A percentile compares a stretch with the other conserved stretches of the same genome.
These are phyloP conservation scores for Myotis davidii DNA, from an alignment of 2,113 vertebrate genomes.

Conservation along the genomic window DNA sequence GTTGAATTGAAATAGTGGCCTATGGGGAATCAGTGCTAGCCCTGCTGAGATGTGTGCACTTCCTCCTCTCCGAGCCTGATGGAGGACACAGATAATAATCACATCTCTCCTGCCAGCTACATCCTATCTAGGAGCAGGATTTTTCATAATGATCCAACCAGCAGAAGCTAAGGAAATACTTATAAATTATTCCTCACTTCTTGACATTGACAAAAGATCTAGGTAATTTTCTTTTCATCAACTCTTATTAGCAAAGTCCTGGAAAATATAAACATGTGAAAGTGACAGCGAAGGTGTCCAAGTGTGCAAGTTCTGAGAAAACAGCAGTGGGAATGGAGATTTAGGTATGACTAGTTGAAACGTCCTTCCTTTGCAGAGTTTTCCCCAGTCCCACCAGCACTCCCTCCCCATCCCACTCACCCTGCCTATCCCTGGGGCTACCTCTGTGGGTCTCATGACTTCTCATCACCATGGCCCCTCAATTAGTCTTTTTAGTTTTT, in stretches of 20 bases:
- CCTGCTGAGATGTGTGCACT: constrained; percentile 6
- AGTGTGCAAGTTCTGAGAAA: not conserved
- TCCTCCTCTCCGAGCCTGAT: not conserved
- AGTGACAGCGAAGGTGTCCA: not conserved
- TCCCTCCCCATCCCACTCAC: no score
- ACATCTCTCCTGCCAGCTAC: constrained; percentile 53
- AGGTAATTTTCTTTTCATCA: constrained; percentile 5
- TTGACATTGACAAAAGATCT: constrained; percentile 24
- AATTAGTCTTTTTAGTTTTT: not conserved
- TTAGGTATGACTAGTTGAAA: not conserved
- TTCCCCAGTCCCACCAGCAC: not conserved
- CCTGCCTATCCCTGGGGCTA: accelerated
- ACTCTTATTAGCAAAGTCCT: not conserved
- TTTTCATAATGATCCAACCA: constrained; percentile 61
- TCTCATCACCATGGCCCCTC: not conserved
- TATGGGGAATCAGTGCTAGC: constrained; percentile 14
- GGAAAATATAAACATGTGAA: constrained; percentile 40
- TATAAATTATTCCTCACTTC: constrained; percentile 53
- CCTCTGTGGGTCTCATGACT: not conserved
- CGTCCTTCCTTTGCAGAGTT: not conserved
- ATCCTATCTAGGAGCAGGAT: constrained; percentile 10
- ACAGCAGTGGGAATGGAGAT: not conserved
- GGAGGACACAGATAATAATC: constrained; percentile 41
- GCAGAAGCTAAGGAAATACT: constrained; percentile 53
- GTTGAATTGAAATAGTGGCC: constrained; percentile 58